Evolutionary conservation across 1,140 invertebrate species (phyloP).

Genomic region (Vollenhovia emeryi): DNA sequence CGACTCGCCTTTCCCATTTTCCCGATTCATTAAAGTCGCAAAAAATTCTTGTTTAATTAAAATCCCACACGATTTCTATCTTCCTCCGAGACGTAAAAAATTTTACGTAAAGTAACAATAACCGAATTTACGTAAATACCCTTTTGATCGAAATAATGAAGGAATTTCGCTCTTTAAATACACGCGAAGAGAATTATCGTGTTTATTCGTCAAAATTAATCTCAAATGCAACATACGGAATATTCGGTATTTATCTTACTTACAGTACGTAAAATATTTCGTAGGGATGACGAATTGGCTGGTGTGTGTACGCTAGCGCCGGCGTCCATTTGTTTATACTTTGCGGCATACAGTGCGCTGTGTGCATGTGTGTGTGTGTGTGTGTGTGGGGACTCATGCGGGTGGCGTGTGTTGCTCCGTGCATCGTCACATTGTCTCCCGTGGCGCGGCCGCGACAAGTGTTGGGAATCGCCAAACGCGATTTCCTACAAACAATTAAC

Average conservation of each 20-base stretch:
- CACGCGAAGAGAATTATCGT: background rate
- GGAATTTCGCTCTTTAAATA: background rate
- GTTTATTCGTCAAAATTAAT: constrained; percentile 16
- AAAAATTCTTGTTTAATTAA: background rate
- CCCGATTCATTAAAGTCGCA: background rate
- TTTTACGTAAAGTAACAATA: background rate
- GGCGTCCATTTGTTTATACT: background rate
- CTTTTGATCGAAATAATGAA: background rate
- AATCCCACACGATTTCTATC: background rate
- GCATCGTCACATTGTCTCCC: background rate
- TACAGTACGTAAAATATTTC: background rate
- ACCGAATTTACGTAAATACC: background rate
- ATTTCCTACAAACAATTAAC: background rate
- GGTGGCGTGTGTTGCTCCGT: background rate
- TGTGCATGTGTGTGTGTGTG: background rate
- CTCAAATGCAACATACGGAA: background rate
- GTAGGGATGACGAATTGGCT: background rate
- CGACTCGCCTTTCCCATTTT: background rate
- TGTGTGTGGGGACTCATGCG: background rate
- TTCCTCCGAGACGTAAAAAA: background rate
- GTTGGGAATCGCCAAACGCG: background rate
- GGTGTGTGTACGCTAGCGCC: background rate
- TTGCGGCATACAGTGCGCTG: background rate
- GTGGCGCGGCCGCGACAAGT: background rate
- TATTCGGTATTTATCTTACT: constrained; percentile 12